A percentile compares a stretch with the other conserved stretches of the same genome.
phyloP scores from a whole-genome alignment of 2,113 vertebrate species.

The Xerus inauris region DNA sequence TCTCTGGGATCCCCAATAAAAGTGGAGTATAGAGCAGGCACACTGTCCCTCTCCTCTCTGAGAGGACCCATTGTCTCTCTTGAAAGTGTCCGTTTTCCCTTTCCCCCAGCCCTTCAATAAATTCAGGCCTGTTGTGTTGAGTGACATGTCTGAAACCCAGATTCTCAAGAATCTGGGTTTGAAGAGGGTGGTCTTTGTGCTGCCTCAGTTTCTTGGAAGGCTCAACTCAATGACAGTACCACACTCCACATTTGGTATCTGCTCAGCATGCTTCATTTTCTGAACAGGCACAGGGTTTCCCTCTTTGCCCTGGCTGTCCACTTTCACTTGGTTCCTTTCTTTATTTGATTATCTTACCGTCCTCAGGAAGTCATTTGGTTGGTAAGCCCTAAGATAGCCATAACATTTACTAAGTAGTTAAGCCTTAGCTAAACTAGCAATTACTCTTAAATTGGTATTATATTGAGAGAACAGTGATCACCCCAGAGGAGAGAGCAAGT shows the following conservation, averaged over 20 bases:
- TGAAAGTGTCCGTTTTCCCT: no score
- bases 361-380: background rate
- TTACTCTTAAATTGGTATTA: constrained; percentile 12
- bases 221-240: no score
- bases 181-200: no score
- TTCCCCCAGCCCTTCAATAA: no score
- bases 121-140: no score
- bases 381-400: background rate
- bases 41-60: no score
- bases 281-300: background rate
- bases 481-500: background rate
- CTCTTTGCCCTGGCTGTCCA: background rate
- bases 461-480: background rate
- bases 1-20: no score
- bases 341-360: background rate
- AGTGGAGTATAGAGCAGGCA: no score
- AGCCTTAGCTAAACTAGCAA: background rate
- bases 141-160: no score
- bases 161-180: no score
- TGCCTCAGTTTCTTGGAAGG: no score
- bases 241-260: background rate
- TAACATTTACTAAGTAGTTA: constrained; percentile 18
- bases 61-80: no score
- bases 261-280: background rate
- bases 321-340: background rate